Percentiles rank a stretch among this genome's conserved stretches.
Evolutionary conservation across 2,888 invertebrate species (phyloP).

Genomic region (Acanthopleura granulata): DNA sequence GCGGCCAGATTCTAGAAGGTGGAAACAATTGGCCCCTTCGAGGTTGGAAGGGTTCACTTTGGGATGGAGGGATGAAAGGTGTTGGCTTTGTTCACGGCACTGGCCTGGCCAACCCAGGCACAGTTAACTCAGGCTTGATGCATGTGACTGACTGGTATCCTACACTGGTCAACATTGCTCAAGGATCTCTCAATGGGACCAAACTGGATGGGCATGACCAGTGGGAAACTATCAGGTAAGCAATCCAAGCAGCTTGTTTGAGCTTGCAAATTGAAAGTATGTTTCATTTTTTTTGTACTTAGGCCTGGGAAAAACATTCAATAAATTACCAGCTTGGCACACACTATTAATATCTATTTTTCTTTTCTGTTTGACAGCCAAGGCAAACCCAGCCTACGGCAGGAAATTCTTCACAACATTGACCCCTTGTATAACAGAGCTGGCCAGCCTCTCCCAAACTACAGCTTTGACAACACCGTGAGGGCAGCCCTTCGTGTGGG

Average conservation of each 20-base stretch:
- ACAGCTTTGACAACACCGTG: constrained; percentile 56
- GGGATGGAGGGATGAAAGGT: constrained; percentile 65
- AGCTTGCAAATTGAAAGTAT: too few species aligned
- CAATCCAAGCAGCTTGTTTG: neutral
- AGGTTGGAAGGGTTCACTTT: constrained; percentile 64
- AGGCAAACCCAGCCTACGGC: constrained; percentile 44
- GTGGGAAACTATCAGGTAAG: constrained; percentile 47
- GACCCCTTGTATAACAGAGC: constrained; percentile 72
- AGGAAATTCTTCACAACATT: constrained; percentile 82
- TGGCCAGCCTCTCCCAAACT: constrained; percentile 39
- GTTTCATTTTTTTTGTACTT: too few species aligned
- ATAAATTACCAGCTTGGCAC: too few species aligned
- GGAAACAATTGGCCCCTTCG: constrained; percentile 67
- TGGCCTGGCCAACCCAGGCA: constrained; percentile 16
- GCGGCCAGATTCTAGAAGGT: constrained; percentile 61
- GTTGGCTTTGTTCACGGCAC: constrained; percentile 45
- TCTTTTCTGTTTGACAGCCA: constrained; percentile 32
- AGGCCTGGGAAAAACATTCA: too few species aligned
- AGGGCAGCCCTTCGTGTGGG: constrained; percentile 59
- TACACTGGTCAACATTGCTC: constrained; percentile 46
- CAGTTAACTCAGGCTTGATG: constrained; percentile 36
- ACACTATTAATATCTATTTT: neutral
- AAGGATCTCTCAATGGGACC: constrained; percentile 39
- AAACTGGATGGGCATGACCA: constrained; percentile 50
- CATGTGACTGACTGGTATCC: constrained; percentile 59